A percentile compares a stretch with the other conserved stretches of the same genome.
Conservation (phyloP, 2,113 vertebrate species). For the Podarcis muralis region DNA sequence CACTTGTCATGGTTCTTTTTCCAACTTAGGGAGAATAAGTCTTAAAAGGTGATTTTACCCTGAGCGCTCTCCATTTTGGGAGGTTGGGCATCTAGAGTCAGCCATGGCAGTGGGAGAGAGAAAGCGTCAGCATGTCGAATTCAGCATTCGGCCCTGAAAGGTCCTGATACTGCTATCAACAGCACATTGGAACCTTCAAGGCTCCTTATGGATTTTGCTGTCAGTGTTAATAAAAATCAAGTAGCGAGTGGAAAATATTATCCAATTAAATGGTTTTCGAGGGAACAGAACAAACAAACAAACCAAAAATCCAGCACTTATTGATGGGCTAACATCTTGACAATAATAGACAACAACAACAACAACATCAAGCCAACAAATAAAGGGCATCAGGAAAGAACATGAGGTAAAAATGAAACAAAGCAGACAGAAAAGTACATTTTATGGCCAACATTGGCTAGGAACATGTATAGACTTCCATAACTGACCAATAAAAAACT, state of each 20-base stretch:
- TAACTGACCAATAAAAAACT: neutral
- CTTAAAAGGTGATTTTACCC: neutral
- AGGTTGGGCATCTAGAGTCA: neutral
- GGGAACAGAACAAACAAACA: constrained; percentile 23
- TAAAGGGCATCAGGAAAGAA: constrained; percentile 5
- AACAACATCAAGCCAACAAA: neutral
- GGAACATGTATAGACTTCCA: neutral
- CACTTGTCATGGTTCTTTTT: neutral
- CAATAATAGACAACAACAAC: neutral
- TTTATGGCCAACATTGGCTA: neutral
- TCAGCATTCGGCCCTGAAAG: constrained; percentile 4
- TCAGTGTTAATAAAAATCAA: constrained; percentile 42
- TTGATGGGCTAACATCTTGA: neutral
- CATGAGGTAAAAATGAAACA: neutral
- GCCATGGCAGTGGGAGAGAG: neutral
- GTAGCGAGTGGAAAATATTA: constrained; percentile 19
- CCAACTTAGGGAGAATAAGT: neutral
- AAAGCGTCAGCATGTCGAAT: constrained; percentile 1
- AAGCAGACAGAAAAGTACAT: neutral
- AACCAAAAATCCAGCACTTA: neutral
- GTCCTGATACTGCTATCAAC: neutral
- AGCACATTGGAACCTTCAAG: constrained; percentile 25
- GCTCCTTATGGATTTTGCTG: constrained; percentile 27
- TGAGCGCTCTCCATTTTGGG: neutral
- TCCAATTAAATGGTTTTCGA: constrained; percentile 33